Base-by-base conservation (phyloP, 2,113 vertebrate genomes). In the Romanogobio albipinnatus region DNA sequence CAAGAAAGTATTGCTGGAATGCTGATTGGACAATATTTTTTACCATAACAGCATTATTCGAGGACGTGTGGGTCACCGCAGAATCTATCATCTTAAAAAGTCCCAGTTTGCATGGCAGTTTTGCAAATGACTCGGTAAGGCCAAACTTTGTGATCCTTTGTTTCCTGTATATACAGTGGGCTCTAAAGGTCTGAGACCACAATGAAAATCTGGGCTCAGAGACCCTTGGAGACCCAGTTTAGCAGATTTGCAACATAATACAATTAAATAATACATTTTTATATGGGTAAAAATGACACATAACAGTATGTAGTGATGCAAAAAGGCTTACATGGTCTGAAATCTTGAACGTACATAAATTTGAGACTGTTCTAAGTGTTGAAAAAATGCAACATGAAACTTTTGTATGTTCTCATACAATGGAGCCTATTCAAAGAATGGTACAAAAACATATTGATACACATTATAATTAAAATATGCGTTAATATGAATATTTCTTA, bases 21-120 rank as follows among this genome's bases (percentile, higher is more conserved):
- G 58, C 58, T 76, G 43, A 81, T 22, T 29, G 22, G 47, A 61
- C 33, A 24, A 58, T 49, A 64, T 79, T 81, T 73, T 85, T 85
- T 29, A 59, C 22, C 36, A 7, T 77, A 73, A 49, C 91, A 94
- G 95, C 86, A 33, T 89, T 95, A 76, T 93, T 94, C 70, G 90
- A 92, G 85, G 93, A 94, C 7, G 90, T 90, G 4, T 87, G 87
- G 82, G 86, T 94, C 22, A 91, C 86, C 58, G 86, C 89, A 0
- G 85, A 89, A 79, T 77, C 88, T 29, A 53, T 47, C 10, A 24
- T 36, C 33, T 84, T 85, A 53, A 73, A 88, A 79, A 47, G 64
- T 22, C 24, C 82, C 43, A 73, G 17, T 17, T 6, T 33, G 26
- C 43, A 33, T 5, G 49, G 76, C 76, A 76, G 68, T 2, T 2